phyloP scores from a whole-genome alignment of 1,140 invertebrate genomes.

The Vollenhovia emeryi region DNA sequence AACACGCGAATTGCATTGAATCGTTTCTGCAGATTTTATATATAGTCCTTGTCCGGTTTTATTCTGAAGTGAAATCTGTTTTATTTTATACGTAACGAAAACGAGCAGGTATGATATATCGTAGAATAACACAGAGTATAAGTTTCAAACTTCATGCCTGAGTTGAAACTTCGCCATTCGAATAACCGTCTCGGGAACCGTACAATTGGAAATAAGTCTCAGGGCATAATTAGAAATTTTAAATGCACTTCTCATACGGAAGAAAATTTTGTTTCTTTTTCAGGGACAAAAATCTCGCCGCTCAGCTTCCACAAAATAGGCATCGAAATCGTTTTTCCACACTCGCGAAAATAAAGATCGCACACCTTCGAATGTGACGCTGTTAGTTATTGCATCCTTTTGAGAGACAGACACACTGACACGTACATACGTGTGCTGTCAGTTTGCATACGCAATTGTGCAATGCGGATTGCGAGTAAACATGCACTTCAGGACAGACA shows the following conservation, averaged over 20 bases:
- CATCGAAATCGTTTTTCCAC: background rate
- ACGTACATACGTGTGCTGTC: background rate
- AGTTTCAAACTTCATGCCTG: slow-evolving; percentile 33
- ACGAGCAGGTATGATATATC: background rate
- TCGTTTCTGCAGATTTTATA: background rate
- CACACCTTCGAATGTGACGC: background rate
- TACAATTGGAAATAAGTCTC: slow-evolving; percentile 20
- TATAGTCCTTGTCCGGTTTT: background rate
- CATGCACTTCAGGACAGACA: slow-evolving; percentile 10
- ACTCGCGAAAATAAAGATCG: background rate
- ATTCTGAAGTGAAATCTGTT: background rate
- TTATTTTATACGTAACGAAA: slow-evolving; percentile 36
- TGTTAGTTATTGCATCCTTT: background rate
- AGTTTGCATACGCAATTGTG: slow-evolving; percentile 10
- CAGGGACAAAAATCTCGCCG: background rate
- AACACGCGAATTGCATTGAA: background rate
- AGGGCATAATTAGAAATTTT: background rate
- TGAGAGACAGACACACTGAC: background rate
- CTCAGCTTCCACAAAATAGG: background rate
- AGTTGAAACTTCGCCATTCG: slow-evolving; percentile 32
- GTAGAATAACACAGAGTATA: background rate
- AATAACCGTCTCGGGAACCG: background rate
- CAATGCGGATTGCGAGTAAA: slow-evolving; percentile 21
- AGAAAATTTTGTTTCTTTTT: background rate
- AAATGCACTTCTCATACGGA: background rate